Evolutionary conservation across 2,888 invertebrate species (phyloP), one percentile per base, ranked within the genome.

Genomic region (Conops quadrifasciatus): DNA sequence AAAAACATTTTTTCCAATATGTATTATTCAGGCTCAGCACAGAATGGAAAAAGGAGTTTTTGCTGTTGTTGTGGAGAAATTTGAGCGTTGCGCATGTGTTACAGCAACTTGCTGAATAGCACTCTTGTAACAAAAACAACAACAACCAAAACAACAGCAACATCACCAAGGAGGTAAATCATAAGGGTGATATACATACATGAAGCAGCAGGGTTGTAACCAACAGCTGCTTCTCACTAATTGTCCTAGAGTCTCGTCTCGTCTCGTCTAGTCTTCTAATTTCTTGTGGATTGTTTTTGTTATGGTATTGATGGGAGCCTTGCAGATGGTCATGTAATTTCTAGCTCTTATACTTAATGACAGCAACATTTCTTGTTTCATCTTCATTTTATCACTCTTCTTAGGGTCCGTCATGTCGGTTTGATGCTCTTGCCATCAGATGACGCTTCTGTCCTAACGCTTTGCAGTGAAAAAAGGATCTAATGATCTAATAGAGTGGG

Each of bases 151-250:
- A 62, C 15, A 19, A 13, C 7, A 59, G 15, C 30, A 59, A 60
- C 30, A 60, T 15, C 26, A 2, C 19, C 53, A 19, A 53, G 2
- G 2, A 2, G 9, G n/a, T 45, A 43, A 45, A 11, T 15, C 45
- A 62, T 43, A 45, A 45, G 43, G 62, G 62, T 62, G 62, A 3
- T 19, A 15, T 11, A 28, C 28, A 58, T 36, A 15, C 26, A 49
- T 11, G 49, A 28, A 36, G 36, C 19, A 53, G 53, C 43, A 21
- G 62, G 45, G 45, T 62, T 62, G 62, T 21, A 62, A 11, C 45
- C n/a, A 62, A 43, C 59, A 60, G 24, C 58, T 26, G 62, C 62
- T 45, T 43, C 62, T 62, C 45, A 28, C 15, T 28, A 16, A 15
- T 28, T 28, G 21, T 16, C 9, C 24, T 58, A 19, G 19, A 21